phyloP scores from a whole-genome alignment of 2,888 invertebrate genomes.

The Drosophila macrospina region DNA sequence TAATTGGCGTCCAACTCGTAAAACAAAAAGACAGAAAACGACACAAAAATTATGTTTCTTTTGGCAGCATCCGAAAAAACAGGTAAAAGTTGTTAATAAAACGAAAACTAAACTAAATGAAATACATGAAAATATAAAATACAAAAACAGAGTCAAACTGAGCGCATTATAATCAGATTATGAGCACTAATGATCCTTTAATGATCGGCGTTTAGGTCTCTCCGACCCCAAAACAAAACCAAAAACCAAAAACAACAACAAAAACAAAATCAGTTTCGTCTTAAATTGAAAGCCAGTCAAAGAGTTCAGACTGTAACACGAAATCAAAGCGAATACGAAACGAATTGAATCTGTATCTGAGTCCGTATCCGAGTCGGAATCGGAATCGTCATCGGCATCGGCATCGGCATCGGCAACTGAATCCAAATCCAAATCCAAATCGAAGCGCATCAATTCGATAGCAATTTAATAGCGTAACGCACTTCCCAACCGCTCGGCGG shows the following conservation, averaged over 20 bases:
- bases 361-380: no score
- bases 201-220: constrained; percentile 84
- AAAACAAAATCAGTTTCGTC: neutral
- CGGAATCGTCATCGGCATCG: no score
- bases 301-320: constrained; percentile 4
- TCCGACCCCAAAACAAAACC: constrained; percentile 51
- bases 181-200: constrained; percentile 85
- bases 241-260: constrained; percentile 14
- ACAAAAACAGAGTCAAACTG: constrained; percentile 18
- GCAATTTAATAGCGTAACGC: constrained; percentile 18
- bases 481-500: constrained; percentile 4
- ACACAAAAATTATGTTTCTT: constrained; percentile 33
- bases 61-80: constrained; percentile 56
- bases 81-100: constrained; percentile 80
- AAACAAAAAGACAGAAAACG: constrained; percentile 25
- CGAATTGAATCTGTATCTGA: neutral
- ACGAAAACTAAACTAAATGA: constrained; percentile 65
- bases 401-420: no score
- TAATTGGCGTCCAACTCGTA: constrained; percentile 69
- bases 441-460: constrained; percentile 19
- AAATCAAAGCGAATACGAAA: constrained; percentile 11
- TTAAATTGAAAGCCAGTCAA: constrained; percentile 14
- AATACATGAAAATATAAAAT: constrained; percentile 47
- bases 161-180: constrained; percentile 85
- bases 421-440: neutral